These are phyloP conservation scores for Notolabrus celidotus DNA, from an alignment of 2,797 vertebrate species.

Conservation along the genomic window DNA sequence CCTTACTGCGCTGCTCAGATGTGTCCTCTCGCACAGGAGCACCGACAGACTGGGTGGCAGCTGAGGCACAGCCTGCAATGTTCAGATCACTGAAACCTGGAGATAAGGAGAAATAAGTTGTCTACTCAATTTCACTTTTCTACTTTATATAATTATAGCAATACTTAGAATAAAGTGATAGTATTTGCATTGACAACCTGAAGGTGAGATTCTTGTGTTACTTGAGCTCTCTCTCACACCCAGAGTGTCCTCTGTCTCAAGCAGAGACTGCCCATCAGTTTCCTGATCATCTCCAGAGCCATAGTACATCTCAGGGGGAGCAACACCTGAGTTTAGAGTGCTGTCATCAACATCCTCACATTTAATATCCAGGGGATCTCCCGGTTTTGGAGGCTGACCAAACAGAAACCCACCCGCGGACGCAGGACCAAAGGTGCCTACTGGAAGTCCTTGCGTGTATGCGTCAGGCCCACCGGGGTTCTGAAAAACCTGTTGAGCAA, in stretches of 20 bases:
- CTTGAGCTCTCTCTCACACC: slow-evolving; percentile 81
- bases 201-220: slow-evolving; percentile 85
- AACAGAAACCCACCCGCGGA: slow-evolving; percentile 81
- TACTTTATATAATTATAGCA: no score
- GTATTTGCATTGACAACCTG: slow-evolving; percentile 77
- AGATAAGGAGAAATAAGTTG: background rate
- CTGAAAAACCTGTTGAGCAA: slow-evolving; percentile 86
- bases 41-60: slow-evolving; percentile 61
- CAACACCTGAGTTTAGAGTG: slow-evolving; percentile 82
- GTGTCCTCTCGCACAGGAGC: slow-evolving; percentile 56
- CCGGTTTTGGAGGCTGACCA: slow-evolving; percentile 79
- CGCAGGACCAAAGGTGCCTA: slow-evolving; percentile 72
- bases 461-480: slow-evolving; percentile 74
- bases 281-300: slow-evolving; percentile 86
- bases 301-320: slow-evolving; percentile 86
- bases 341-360: slow-evolving; percentile 89
- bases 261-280: slow-evolving; percentile 82
- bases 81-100: slow-evolving; percentile 88
- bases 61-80: slow-evolving; percentile 74
- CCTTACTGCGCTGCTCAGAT: slow-evolving; percentile 50
- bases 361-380: slow-evolving; percentile 89
- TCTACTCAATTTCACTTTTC: background rate
- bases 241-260: slow-evolving; percentile 76
- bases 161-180: background rate
- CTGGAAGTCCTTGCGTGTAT: slow-evolving; percentile 65